Percentiles rank a stretch among this genome's conserved stretches.
Evolutionary conservation across 2,113 vertebrate species (phyloP).

Genomic region (Hyperopisus bebe): DNA sequence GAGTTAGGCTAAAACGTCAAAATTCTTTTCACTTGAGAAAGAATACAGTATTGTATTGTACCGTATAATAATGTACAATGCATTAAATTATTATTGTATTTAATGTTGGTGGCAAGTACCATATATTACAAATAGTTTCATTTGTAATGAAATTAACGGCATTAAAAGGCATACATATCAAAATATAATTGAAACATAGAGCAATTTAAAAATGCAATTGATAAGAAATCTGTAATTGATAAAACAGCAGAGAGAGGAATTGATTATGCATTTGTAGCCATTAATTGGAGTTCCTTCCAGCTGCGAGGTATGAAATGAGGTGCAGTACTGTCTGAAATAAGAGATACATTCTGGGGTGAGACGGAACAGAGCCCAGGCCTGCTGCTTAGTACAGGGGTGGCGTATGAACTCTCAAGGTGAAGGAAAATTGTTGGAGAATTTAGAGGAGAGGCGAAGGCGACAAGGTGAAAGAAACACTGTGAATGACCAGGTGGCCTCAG

Average conservation of each 20-base stretch:
- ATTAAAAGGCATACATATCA: background rate
- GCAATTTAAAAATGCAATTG: background rate
- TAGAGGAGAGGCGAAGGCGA: background rate
- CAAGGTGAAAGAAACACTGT: background rate
- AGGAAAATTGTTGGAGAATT: background rate
- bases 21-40: too few relatives aligned
- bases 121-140: background rate
- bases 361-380: background rate
- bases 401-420: background rate
- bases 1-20: too few relatives aligned
- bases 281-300: background rate
- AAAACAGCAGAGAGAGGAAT: background rate
- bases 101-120: background rate
- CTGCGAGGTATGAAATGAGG: background rate
- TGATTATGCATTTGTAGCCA: background rate
- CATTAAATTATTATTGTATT: too few relatives aligned
- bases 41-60: too few relatives aligned
- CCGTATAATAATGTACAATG: too few relatives aligned
- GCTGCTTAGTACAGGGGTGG: background rate
- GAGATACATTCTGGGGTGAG: background rate
- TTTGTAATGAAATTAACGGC: background rate
- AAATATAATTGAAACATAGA: background rate
- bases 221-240: background rate
- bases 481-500: background rate
- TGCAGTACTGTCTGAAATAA: background rate